A percentile compares a stretch with the other conserved stretches of the same genome.
Conservation (phyloP, 2,888 invertebrate genomes). For the Schizotus pectinicornis region DNA sequence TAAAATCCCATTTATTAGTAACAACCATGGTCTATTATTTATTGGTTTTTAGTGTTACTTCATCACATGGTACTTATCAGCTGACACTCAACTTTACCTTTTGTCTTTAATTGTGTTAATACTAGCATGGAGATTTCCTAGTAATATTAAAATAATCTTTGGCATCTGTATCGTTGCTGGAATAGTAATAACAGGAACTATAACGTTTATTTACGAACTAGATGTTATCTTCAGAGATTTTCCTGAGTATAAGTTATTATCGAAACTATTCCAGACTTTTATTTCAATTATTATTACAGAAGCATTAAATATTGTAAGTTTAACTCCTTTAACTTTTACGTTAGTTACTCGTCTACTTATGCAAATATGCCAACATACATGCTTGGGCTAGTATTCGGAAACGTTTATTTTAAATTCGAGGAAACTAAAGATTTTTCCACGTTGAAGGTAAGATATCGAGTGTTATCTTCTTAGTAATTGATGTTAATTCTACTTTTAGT, state of each 20-base stretch:
- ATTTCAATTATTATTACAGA: slow-evolving; percentile 3
- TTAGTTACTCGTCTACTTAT: slow-evolving; percentile 40
- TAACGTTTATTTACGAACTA: slow-evolving; percentile 34
- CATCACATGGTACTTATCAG: slow-evolving; percentile 27
- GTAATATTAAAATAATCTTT: slow-evolving; percentile 21
- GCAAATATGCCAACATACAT: slow-evolving; percentile 43
- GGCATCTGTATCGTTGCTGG: slow-evolving; percentile 21
- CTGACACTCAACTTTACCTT: slow-evolving; percentile 29
- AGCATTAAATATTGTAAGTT: slow-evolving; percentile 37
- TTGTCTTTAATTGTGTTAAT: slow-evolving; percentile 21
- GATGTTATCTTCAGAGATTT: slow-evolving; percentile 37
- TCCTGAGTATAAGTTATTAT: slow-evolving; percentile 38
- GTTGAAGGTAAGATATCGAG: too few relatives aligned
- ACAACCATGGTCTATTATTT: too few relatives aligned
- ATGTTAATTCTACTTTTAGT: neutral
- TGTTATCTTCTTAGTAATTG: neutral
- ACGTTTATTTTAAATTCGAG: slow-evolving; percentile 32
- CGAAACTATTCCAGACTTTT: neutral
- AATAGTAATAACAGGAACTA: slow-evolving; percentile 31
- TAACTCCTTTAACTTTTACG: slow-evolving; percentile 35
- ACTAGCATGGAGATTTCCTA: slow-evolving; percentile 9
- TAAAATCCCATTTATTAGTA: too few relatives aligned
- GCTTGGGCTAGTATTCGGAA: slow-evolving; percentile 40
- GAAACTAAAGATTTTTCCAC: neutral
- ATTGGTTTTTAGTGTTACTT: slow-evolving; percentile 27